Conservation (phyloP, 2,888 invertebrate species). For the Apotomis turbidana region DNA sequence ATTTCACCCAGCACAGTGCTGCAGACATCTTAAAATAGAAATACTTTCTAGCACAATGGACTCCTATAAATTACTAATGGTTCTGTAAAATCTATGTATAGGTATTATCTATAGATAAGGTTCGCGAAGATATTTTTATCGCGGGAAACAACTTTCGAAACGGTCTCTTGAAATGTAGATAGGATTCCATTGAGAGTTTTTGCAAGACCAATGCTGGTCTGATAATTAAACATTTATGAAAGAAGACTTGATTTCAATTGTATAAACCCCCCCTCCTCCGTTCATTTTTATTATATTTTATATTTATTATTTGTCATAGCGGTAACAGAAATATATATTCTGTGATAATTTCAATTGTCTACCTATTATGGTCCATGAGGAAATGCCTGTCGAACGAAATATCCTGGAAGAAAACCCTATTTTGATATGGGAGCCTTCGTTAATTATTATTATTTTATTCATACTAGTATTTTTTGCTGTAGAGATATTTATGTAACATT, state of each 20-base stretch:
- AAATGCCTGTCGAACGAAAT: too few relatives aligned
- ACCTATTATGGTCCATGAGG: too few relatives aligned
- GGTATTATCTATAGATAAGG: neutral
- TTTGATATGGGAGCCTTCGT: too few relatives aligned
- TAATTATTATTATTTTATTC: too few relatives aligned
- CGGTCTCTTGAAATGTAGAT: neutral
- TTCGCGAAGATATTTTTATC: constrained; percentile 1
- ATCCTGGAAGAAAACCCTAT: too few relatives aligned
- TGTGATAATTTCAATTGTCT: too few relatives aligned
- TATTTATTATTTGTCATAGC: too few relatives aligned
- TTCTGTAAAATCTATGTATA: neutral
- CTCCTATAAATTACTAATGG: neutral
- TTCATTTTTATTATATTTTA: too few relatives aligned
- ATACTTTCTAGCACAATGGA: neutral
- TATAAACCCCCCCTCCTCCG: too few relatives aligned
- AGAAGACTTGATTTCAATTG: neutral
- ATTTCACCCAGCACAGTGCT: constrained; percentile 6
- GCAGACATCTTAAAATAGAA: neutral
- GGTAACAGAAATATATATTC: too few relatives aligned
- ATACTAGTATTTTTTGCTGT: too few relatives aligned
- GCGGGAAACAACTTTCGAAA: neutral
- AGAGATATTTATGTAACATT: too few relatives aligned
- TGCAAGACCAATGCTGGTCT: neutral
- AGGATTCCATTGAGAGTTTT: neutral
- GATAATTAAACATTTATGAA: neutral